These are phyloP conservation scores for Porites lutea DNA, from an alignment of 64 coral and sea anemone genomes.

Conservation along the genomic window DNA sequence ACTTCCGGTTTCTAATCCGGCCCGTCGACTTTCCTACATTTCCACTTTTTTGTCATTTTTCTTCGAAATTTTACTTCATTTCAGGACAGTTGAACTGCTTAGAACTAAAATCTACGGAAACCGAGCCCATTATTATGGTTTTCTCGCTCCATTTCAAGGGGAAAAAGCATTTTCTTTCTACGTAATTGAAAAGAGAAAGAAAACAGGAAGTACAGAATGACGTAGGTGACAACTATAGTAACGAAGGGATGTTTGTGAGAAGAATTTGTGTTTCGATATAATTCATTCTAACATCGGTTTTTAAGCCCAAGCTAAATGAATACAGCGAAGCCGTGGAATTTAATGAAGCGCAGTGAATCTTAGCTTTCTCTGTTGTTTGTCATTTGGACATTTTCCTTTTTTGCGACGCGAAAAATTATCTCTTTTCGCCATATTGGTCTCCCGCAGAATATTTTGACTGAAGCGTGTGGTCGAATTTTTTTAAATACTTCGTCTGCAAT, in stretches of 20 bases:
- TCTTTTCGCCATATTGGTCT: neutral
- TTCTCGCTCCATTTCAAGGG: conserved; percentile 2
- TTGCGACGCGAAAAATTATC: neutral
- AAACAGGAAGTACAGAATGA: conserved; percentile 50
- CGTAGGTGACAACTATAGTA: conserved; percentile 56
- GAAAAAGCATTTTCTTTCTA: conserved; percentile 5
- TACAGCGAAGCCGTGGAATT: neutral
- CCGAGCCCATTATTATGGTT: conserved; percentile 5
- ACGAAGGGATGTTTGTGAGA: neutral
- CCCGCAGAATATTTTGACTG: too few species aligned
- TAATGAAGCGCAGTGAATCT: neutral
- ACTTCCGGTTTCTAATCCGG: conserved; percentile 1
- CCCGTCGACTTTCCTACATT: neutral
- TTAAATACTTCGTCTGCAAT: neutral
- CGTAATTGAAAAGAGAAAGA: conserved; percentile 52
- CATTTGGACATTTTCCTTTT: neutral
- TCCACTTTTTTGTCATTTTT: neutral
- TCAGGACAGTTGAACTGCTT: neutral
- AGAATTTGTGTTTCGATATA: conserved; percentile 11
- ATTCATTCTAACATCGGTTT: neutral
- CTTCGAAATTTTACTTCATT: neutral
- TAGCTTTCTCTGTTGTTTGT: neutral
- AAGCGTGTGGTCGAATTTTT: neutral
- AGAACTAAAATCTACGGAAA: neutral
- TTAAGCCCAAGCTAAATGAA: too few species aligned